Evolutionary conservation across 2,797 vertebrate genomes (phyloP).

Genomic region (Brachyalestes nurse): DNA sequence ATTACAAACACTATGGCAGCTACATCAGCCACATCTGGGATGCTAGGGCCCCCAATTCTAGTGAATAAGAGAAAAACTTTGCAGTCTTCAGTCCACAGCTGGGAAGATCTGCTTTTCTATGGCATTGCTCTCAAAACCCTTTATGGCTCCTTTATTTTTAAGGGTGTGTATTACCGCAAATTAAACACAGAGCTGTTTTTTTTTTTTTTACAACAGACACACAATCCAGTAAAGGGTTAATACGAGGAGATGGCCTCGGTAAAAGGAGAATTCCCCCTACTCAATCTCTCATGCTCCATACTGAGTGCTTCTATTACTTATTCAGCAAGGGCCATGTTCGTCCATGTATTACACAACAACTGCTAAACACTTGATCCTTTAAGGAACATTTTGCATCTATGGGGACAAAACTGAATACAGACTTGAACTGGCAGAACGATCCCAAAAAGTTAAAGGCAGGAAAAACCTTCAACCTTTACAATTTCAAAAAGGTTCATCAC

Average conservation of each 20-base stretch:
- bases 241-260: slow-evolving; percentile 59
- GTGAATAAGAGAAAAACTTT: no score
- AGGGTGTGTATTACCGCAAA: background rate
- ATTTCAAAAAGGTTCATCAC: background rate
- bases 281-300: slow-evolving; percentile 58
- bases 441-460: background rate
- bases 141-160: background rate
- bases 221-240: slow-evolving; percentile 32
- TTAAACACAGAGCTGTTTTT: background rate
- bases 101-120: background rate
- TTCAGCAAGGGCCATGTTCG: slow-evolving; percentile 67
- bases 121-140: background rate
- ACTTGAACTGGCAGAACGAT: slow-evolving; percentile 65
- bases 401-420: slow-evolving; percentile 46
- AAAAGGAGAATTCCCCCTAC: slow-evolving; percentile 60
- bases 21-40: no score
- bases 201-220: background rate
- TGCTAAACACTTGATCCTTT: slow-evolving; percentile 60
- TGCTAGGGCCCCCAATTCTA: no score
- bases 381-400: slow-evolving; percentile 40
- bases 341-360: slow-evolving; percentile 63
- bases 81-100: no score
- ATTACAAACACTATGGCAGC: no score
- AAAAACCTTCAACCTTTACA: background rate
- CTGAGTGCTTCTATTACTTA: slow-evolving; percentile 68